Conservation (phyloP, 2,797 vertebrate genomes). For the Phataginus tricuspis region DNA sequence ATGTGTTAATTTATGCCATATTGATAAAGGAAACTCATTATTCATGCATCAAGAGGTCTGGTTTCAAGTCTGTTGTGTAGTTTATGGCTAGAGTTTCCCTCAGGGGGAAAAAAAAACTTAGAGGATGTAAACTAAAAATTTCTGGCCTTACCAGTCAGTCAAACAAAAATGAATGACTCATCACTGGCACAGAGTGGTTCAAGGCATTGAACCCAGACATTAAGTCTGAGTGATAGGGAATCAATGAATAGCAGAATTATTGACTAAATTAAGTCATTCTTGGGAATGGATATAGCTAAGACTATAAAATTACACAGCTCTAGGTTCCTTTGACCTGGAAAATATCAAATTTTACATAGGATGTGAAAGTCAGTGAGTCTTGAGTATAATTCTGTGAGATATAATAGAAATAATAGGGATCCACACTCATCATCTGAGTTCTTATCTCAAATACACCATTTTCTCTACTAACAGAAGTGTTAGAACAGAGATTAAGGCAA, state of each 20-base stretch:
- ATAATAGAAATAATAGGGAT: background rate
- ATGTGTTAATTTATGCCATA: background rate
- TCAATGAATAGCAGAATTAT: background rate
- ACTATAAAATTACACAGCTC: background rate
- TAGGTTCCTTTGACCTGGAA: background rate
- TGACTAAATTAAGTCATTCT: conserved; percentile 21
- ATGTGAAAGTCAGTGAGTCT: background rate
- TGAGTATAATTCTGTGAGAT: background rate
- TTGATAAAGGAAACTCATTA: background rate
- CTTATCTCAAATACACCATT: background rate
- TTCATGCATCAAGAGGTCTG: background rate
- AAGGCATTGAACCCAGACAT: background rate
- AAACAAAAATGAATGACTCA: background rate
- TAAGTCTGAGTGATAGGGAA: background rate
- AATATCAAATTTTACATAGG: background rate
- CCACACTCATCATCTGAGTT: background rate
- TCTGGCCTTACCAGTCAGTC: background rate
- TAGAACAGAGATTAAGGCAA: background rate
- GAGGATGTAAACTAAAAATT: background rate
- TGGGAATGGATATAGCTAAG: background rate
- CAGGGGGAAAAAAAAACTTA: background rate
- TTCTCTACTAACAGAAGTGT: background rate
- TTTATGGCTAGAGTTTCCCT: background rate
- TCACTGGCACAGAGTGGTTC: background rate
- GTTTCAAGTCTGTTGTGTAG: background rate